Evolutionary conservation across 2,113 vertebrate species (phyloP).

Genomic region (Hemichromis elongatus): DNA sequence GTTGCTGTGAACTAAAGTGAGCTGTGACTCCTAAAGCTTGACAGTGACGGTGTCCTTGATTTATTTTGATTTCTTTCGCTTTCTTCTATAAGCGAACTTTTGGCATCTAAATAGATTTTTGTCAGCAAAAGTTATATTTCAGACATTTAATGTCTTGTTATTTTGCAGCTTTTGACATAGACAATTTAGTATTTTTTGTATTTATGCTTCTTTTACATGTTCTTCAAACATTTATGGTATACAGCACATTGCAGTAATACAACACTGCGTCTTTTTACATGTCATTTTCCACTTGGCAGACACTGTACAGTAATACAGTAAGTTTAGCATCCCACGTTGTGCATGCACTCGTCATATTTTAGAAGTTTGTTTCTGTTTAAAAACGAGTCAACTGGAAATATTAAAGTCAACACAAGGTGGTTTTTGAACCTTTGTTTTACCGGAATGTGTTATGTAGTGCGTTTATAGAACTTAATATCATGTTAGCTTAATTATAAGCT

Average conservation of each 20-base stretch:
- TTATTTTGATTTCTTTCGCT: not conserved
- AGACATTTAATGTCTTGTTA: not conserved
- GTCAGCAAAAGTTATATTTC: not conserved
- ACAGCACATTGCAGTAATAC: not conserved
- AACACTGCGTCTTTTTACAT: not conserved
- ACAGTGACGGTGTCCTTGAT: not conserved
- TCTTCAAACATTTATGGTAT: not conserved
- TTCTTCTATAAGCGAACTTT: not conserved
- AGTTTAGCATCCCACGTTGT: not conserved
- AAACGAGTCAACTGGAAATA: not conserved
- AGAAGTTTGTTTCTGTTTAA: not conserved
- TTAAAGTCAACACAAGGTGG: not conserved
- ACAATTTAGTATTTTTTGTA: fast-evolving
- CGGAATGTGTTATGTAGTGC: not conserved
- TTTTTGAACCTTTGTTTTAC: not conserved
- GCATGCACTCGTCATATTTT: fast-evolving
- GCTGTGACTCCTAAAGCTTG: not conserved
- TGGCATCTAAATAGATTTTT: fast-evolving
- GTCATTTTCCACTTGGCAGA: not conserved
- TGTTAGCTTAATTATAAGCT: not conserved
- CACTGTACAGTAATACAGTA: not conserved
- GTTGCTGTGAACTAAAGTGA: not conserved
- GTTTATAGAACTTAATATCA: not conserved
- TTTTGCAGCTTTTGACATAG: not conserved
- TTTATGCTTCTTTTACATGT: not conserved